These are phyloP conservation scores for Proisotoma minuta DNA, from an alignment of 2,888 invertebrate species.

Conservation along the genomic window DNA sequence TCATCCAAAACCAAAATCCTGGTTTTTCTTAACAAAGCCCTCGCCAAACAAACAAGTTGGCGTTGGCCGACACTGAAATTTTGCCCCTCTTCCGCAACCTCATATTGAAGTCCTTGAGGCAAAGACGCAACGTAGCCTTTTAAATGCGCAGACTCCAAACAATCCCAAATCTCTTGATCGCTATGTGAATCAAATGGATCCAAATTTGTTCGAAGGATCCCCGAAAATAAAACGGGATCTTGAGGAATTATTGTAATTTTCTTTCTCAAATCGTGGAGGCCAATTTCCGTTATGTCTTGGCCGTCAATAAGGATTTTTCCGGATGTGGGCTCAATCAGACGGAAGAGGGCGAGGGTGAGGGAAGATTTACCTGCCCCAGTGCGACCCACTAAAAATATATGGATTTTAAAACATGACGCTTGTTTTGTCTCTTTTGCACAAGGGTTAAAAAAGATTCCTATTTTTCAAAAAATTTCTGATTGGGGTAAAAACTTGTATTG, in stretches of 20 bases:
- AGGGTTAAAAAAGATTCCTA: too few relatives aligned
- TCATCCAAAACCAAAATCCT: slow-evolving; percentile 52
- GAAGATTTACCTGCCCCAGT: slow-evolving; percentile 92
- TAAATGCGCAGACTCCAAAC: slow-evolving; percentile 83
- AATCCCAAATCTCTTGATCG: slow-evolving; percentile 81
- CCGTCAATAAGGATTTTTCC: slow-evolving; percentile 81
- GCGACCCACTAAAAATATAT: slow-evolving; percentile 65
- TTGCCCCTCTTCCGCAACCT: slow-evolving; percentile 84
- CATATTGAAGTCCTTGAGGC: slow-evolving; percentile 70
- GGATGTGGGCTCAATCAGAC: slow-evolving; percentile 77
- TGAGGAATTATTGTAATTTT: slow-evolving; percentile 72
- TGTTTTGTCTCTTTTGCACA: too few relatives aligned
- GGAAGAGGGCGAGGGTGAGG: slow-evolving; percentile 77
- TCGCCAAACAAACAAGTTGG: slow-evolving; percentile 49
- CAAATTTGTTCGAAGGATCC: slow-evolving; percentile 81
- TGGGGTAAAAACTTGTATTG: too few relatives aligned
- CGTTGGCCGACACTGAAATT: slow-evolving; percentile 58
- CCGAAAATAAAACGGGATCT: slow-evolving; percentile 75
- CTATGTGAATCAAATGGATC: slow-evolving; percentile 77
- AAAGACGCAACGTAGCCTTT: slow-evolving; percentile 75
- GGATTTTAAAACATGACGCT: too few relatives aligned
- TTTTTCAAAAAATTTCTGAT: too few relatives aligned
- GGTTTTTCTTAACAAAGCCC: slow-evolving; percentile 50
- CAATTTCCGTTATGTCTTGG: slow-evolving; percentile 72
- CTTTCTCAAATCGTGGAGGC: slow-evolving; percentile 77